Evolutionary conservation across 2,797 vertebrate genomes (phyloP).

Genomic region (Petrocephalus sullivani): DNA sequence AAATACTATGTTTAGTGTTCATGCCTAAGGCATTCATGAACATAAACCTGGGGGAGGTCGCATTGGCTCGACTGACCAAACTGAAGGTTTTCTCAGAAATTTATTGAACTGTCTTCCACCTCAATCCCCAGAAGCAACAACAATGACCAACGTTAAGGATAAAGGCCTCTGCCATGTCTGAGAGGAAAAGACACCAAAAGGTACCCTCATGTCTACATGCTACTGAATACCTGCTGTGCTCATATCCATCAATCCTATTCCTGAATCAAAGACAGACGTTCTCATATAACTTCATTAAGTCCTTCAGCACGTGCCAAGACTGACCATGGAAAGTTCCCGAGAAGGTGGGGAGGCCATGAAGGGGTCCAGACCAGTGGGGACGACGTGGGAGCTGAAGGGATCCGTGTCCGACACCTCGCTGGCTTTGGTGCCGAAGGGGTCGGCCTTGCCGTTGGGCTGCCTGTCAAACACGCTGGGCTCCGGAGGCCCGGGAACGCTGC

Average conservation of each 20-base stretch:
- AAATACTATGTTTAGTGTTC: not conserved
- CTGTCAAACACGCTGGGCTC: conserved; percentile 60
- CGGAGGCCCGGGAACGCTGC: conserved; percentile 38
- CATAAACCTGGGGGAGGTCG: not conserved
- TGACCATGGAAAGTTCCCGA: conserved; percentile 31
- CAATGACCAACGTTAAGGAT: not conserved
- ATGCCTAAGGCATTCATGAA: not conserved
- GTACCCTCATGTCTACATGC: not conserved
- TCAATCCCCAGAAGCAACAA: not conserved
- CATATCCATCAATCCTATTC: not conserved
- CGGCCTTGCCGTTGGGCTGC: conserved; percentile 45
- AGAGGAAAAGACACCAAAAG: not conserved
- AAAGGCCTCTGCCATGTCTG: not conserved
- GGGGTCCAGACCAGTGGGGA: conserved; percentile 49
- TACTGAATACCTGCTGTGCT: not conserved
- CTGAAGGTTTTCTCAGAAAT: not conserved
- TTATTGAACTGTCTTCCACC: not conserved
- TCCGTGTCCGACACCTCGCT: conserved; percentile 39
- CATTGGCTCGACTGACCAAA: not conserved
- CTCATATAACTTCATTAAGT: not conserved
- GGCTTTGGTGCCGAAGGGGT: conserved; percentile 49
- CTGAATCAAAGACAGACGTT: not conserved
- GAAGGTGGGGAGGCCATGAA: conserved; percentile 51
- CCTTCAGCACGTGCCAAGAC: not conserved
- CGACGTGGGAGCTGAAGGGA: conserved; percentile 52